phyloP scores from a whole-genome alignment of 2,888 invertebrate species.

The Xestia c-nigrum region DNA sequence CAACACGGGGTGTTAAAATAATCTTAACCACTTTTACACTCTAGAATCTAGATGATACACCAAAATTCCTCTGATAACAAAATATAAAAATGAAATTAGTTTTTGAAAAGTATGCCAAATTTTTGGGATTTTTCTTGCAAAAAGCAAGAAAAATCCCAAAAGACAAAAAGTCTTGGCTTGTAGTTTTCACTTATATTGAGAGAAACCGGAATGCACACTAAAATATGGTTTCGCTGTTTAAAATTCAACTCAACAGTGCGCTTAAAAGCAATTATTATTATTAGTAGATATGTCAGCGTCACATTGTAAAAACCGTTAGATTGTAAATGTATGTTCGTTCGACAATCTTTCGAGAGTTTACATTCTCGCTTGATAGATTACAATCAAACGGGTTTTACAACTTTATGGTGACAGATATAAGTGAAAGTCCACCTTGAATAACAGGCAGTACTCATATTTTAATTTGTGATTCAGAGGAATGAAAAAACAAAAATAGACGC shows the following conservation, averaged over 20 bases:
- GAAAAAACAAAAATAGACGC: constrained; percentile 30
- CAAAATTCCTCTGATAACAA: constrained; percentile 43
- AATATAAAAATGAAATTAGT: not conserved
- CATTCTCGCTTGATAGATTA: too few relatives aligned
- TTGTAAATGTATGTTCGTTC: too few relatives aligned
- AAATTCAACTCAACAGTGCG: not conserved
- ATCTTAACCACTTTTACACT: constrained; percentile 4
- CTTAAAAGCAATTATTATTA: not conserved
- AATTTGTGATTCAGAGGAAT: constrained; percentile 45
- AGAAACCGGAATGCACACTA: not conserved
- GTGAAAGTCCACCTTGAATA: not conserved
- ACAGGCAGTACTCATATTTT: not conserved
- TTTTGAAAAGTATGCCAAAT: too few relatives aligned
- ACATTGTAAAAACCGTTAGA: too few relatives aligned
- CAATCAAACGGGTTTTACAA: too few relatives aligned
- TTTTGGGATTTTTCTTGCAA: too few relatives aligned
- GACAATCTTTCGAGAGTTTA: too few relatives aligned
- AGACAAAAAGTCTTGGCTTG: too few relatives aligned
- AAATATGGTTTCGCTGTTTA: not conserved
- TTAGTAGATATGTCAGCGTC: too few relatives aligned
- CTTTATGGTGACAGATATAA: too few relatives aligned
- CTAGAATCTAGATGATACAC: constrained; percentile 29
- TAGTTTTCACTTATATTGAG: not conserved
- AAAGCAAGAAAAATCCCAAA: too few relatives aligned
- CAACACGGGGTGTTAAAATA: not conserved